These are phyloP conservation scores for Potamarius usumacintae DNA, from an alignment of 2,113 vertebrate genomes.

Conservation along the genomic window DNA sequence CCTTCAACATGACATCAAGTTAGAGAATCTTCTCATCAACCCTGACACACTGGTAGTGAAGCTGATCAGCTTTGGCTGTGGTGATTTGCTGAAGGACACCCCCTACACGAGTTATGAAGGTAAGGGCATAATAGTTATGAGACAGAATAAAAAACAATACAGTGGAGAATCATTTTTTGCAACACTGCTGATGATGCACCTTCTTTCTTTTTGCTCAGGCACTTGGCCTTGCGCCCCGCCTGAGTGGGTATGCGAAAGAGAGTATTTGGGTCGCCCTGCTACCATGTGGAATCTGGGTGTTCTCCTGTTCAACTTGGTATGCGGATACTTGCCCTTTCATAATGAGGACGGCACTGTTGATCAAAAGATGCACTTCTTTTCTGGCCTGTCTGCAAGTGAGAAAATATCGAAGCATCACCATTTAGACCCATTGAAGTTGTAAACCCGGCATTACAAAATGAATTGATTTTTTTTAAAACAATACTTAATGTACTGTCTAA, in stretches of 20 bases:
- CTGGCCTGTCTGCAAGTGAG: not conserved
- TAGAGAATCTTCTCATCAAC: constrained; percentile 73
- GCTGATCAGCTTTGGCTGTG: constrained; percentile 67
- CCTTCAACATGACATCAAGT: constrained; percentile 68
- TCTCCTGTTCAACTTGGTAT: not conserved
- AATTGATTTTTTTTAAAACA: not conserved
- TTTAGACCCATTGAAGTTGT: not conserved
- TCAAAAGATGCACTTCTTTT: not conserved
- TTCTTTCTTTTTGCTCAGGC: not conserved
- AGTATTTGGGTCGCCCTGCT: not conserved
- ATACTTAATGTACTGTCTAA: not conserved
- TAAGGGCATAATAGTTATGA: not conserved
- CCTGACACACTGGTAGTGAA: constrained; percentile 58
- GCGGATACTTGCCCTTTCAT: not conserved
- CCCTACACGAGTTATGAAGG: not conserved
- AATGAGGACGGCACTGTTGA: not conserved
- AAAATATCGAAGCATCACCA: not conserved
- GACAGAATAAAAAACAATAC: not conserved
- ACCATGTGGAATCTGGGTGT: not conserved
- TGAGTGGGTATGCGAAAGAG: not conserved
- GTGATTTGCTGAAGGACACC: constrained; percentile 46
- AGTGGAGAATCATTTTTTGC: not conserved
- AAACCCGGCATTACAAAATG: not conserved
- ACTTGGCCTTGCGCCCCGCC: not conserved
- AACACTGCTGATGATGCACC: not conserved